Percentiles rank a stretch among this genome's conserved stretches.
Evolutionary conservation across 2,888 invertebrate species (phyloP).

Genomic region (Agapetus fuscipes): DNA sequence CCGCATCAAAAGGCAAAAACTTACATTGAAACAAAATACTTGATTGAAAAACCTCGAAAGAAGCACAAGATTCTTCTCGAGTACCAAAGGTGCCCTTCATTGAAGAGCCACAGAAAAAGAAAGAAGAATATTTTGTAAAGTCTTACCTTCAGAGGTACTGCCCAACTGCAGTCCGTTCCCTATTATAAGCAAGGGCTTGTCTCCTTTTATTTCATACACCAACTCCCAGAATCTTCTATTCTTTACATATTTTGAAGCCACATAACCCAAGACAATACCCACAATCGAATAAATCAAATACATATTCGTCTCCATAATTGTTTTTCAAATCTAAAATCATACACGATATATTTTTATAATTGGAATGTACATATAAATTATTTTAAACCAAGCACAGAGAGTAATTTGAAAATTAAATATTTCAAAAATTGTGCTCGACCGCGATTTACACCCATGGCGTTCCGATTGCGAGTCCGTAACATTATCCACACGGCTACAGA

Average conservation of each 20-base stretch:
- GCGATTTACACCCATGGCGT: too few relatives aligned
- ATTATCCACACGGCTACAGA: too few relatives aligned
- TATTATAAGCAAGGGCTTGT: conserved; percentile 1
- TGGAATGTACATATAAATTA: not conserved
- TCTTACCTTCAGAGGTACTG: not conserved
- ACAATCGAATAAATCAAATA: not conserved
- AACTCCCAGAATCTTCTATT: conserved; percentile 1
- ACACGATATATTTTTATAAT: not conserved
- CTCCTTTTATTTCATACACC: not conserved
- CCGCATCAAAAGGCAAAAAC: too few relatives aligned
- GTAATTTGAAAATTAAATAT: not conserved
- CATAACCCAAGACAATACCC: not conserved
- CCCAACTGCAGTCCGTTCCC: conserved; percentile 1
- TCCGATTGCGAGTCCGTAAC: too few relatives aligned
- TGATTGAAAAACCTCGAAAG: too few relatives aligned
- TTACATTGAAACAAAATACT: too few relatives aligned
- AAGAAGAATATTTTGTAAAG: too few relatives aligned
- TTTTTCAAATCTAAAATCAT: not conserved
- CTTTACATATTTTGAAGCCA: not conserved
- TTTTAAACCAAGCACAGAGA: not conserved
- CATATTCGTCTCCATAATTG: not conserved
- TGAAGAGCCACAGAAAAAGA: too few relatives aligned
- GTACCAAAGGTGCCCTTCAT: too few relatives aligned
- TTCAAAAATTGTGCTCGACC: too few relatives aligned
- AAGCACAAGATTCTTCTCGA: too few relatives aligned